Evolutionary conservation across 2,888 invertebrate genomes (phyloP), one percentile per base, ranked within the genome.

Genomic region (Magallana nippona): DNA sequence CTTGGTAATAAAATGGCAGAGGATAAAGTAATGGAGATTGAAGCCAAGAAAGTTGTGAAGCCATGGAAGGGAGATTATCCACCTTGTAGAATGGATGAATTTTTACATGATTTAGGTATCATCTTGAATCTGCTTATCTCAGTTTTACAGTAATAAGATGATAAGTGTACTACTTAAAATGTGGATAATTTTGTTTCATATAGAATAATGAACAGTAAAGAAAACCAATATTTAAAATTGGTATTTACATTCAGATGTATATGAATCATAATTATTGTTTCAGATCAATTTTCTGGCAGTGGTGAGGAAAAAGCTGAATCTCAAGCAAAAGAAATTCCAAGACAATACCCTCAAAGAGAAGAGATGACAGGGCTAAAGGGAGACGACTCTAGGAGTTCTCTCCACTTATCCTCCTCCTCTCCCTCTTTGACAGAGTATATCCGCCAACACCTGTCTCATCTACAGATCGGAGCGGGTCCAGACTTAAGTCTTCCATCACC

Each of bases 1-100:
- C 83, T 82, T n/a, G 92, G 92, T 13, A 88, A 90, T 84, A 86
- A 89, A 55, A 86, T 89, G 55, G 91, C 92, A 8, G 80, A 84
- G 79, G 44, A 85, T 11, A 82, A 87, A 79, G 71, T 71, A 15
- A 85, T 91, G 32, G 81, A 89, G 17, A 84, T 88, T 71, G 83
- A 89, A 22, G 79, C 56, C 22, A 57, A 79, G 27, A 79, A 27
- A 60, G 86, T 22, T 83, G 85, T 10, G 17, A 84, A 17, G 82
- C 83, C 57, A 57, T 79, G 79, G 79, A 79, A 79, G 56, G 57
- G 27, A 15, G 57, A 79, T 11, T 79, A 79, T 57, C 79, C 79
- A 19, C 11, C 44, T 10, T 79, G 79, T 27, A 79, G 57, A 79
- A 79, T 79, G 79, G 57, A 79, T 57, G 79, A 79, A 56, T 57